Evolutionary conservation across 2,113 vertebrate species (phyloP), one percentile per base, ranked within the genome.

Genomic region (Phasianus colchicus): DNA sequence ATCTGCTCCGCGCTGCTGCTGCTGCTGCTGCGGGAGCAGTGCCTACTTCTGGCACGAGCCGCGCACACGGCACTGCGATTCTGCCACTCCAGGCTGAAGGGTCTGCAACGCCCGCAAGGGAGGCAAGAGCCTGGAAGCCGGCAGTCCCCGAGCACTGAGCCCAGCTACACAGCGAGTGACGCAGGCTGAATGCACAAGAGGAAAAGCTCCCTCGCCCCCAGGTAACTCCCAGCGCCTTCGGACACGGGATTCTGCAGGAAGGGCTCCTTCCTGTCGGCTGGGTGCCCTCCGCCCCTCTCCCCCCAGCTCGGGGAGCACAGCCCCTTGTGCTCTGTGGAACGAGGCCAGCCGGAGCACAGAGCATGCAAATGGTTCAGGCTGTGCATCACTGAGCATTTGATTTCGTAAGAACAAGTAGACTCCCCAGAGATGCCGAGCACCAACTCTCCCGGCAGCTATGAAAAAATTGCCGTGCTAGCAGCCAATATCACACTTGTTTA

Each of bases 1-100:
- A 54, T 90, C 97, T 96, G 97, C 96, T 61, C 85, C 4, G 77
- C 50, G 91, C 97, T 91, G 98, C 97, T 27, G 96, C 95, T 87
- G 92, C 88, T 93, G 94, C 63, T 36, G 96, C 95, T 27, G 95
- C 96, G 88, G 96, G 96, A 89, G 71, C 97, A 85, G 94, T 75
- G 90, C 77, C 95, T 82, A 97, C 96, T 96, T 78, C 82, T 63
- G 95, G 81, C 92, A 69, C 22, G 96, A 97, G 96, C 83, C 72
- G 5, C 92, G 93, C 32, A 86, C 97, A 77, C 5, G 86, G 92
- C 38, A n/a, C 84, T 19, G 92, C 8, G 32, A 91, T 78, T 47
- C 45, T 66, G 87, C 88, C 27, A 70, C 97, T 90, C 86, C 25
- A 63, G 97, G 96, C 96, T 75, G 58, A 30, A 66, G 81, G 91